These are phyloP conservation scores for Burhinus bistriatus DNA, from an alignment of 2,113 vertebrate species.

Conservation along the genomic window DNA sequence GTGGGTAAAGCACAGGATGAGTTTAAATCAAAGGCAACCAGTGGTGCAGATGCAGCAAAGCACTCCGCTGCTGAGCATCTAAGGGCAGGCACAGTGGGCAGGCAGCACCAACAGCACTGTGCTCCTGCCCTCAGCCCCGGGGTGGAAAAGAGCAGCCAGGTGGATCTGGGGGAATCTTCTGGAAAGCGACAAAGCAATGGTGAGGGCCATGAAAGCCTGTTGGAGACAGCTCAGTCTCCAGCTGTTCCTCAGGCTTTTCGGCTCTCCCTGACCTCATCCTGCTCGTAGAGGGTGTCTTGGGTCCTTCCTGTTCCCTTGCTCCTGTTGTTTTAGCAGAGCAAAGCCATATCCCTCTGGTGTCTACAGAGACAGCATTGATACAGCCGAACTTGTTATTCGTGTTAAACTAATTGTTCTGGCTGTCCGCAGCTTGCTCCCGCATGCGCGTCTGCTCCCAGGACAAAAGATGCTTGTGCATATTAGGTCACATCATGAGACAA, in stretches of 20 bases:
- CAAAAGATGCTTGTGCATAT: background rate
- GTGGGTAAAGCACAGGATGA: background rate
- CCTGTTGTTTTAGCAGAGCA: background rate
- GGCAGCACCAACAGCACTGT: background rate
- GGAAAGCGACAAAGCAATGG: background rate
- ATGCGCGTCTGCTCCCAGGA: background rate
- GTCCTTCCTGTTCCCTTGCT: background rate
- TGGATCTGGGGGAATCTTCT: background rate
- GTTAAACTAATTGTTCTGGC: background rate
- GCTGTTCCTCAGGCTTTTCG: background rate
- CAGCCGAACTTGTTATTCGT: fast-evolving
- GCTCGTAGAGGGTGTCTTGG: background rate
- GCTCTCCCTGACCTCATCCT: background rate
- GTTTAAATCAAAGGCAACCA: background rate
- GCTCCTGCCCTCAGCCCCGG: background rate
- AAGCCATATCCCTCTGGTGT: background rate
- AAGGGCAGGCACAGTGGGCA: background rate
- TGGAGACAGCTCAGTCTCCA: background rate
- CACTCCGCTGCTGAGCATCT: fast-evolving
- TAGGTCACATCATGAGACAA: background rate
- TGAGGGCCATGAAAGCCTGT: background rate
- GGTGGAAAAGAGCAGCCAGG: background rate
- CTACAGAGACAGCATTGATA: background rate
- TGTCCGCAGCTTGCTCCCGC: background rate
- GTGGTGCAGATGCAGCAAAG: fast-evolving